phyloP scores from a whole-genome alignment of 2,113 vertebrate species.

The Hiodon alosoides region DNA sequence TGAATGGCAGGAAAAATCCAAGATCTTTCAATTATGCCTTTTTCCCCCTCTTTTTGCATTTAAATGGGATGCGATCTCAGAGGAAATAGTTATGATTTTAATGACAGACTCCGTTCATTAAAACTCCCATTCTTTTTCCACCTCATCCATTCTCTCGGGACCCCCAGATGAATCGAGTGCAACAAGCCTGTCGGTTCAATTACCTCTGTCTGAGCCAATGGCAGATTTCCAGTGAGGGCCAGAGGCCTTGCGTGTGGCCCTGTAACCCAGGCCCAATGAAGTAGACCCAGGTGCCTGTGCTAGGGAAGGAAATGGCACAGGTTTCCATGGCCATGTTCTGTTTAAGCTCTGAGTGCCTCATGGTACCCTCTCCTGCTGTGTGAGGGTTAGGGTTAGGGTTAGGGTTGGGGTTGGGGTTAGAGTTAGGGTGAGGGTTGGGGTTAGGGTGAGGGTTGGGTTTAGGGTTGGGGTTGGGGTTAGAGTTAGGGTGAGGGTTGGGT shows the following conservation, averaged over 20 bases:
- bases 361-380: no score
- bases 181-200: conserved; percentile 55
- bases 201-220: conserved; percentile 43
- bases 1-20: conserved; percentile 58
- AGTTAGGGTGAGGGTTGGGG: no score
- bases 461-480: no score
- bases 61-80: conserved; percentile 65
- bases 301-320: background rate
- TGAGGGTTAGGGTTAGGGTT: no score
- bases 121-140: conserved; percentile 52
- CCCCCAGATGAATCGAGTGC: conserved; percentile 24
- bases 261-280: conserved; percentile 14
- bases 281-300: background rate
- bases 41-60: conserved; percentile 45
- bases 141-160: conserved; percentile 30
- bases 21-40: conserved; percentile 63
- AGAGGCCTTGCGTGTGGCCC: conserved; percentile 36
- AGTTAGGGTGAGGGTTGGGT: no score
- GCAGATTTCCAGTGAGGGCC: background rate
- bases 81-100: conserved; percentile 69
- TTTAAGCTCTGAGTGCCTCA: no score
- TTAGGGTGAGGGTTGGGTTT: no score
- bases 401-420: no score
- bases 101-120: conserved; percentile 67
- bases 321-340: background rate